Percentiles rank a stretch among this genome's conserved stretches.
phyloP scores from a whole-genome alignment of 2,888 invertebrate genomes.

The Nymphalis urticae region DNA sequence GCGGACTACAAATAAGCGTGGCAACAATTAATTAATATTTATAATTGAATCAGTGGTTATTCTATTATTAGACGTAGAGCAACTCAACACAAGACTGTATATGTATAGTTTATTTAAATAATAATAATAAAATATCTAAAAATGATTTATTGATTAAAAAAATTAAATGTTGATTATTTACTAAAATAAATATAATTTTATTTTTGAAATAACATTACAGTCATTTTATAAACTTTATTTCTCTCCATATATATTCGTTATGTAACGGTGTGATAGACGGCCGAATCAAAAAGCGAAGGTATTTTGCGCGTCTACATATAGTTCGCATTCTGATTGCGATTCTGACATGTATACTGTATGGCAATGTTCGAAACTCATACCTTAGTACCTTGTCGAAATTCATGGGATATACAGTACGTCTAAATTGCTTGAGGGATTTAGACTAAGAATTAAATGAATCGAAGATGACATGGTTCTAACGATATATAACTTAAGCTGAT shows the following conservation, averaged over 20 bases:
- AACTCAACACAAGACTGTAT: no score
- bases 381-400: neutral
- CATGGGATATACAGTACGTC: neutral
- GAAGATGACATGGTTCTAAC: neutral
- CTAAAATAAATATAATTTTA: no score
- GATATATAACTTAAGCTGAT: neutral
- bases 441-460: neutral
- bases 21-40: no score
- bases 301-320: slow-evolving; percentile 27
- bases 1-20: no score
- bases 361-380: neutral
- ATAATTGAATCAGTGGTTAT: no score
- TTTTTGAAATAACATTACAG: no score
- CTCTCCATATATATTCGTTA: neutral
- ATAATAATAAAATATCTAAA: no score
- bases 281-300: slow-evolving; percentile 18
- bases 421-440: neutral
- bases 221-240: no score
- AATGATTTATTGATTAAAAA: no score
- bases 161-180: no score
- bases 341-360: slow-evolving; percentile 4
- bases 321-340: slow-evolving; percentile 29
- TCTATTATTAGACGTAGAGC: no score
- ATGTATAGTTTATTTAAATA: no score
- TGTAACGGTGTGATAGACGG: slow-evolving; percentile 21